Evolutionary conservation across 2,888 invertebrate genomes (phyloP), one percentile per base, ranked within the genome.

Genomic region (Augochlorella aurata): DNA sequence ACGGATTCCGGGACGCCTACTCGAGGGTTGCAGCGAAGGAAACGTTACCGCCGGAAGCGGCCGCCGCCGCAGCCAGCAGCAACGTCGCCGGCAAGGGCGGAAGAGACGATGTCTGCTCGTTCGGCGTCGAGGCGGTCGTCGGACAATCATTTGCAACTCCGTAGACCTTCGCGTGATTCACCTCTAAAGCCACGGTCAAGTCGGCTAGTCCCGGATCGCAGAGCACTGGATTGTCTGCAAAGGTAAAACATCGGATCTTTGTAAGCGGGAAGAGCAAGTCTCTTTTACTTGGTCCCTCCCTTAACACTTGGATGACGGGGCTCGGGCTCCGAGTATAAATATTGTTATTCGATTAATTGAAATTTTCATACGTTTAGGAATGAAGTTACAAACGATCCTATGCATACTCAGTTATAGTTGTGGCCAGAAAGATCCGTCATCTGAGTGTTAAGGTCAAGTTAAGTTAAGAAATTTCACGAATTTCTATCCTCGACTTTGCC

Each of bases 151-250:
- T 95, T 0, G 96, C 95, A 16, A 95, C 95, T 14, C 97, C 97
- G 82, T 95, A 96, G 71, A 97, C 95, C 81, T 96, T 95, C 2
- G 97, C 96, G 90, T 97, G 96, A 91, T 96, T 95, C 50, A 95
- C 95, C 91, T 96, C 96, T 94, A 97, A 95, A 77, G 96, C 95
- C 0, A 96, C 95, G 86, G 95, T 95, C 85, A 97, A 94, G 93
- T 97, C 97, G 85, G 95, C 96, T 78, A 97, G 93, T 14, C 95
- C 95, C 76, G 96, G 96, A 92, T 97, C 96, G 92, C 97, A 97
- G 85, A 97, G 94, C 79, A 97, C 96, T 71, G 97, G 97, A 94
- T 97, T 97, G 92, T 97, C 97, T 97, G 94, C 0, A 95, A 95
- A 44, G 47, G 77, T 79, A 67, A 67, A 49, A 61, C 65, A 72